These are phyloP conservation scores for Ctenochaetus hawaiiensis DNA, from an alignment of 2,797 vertebrate genomes.

Conservation along the genomic window DNA sequence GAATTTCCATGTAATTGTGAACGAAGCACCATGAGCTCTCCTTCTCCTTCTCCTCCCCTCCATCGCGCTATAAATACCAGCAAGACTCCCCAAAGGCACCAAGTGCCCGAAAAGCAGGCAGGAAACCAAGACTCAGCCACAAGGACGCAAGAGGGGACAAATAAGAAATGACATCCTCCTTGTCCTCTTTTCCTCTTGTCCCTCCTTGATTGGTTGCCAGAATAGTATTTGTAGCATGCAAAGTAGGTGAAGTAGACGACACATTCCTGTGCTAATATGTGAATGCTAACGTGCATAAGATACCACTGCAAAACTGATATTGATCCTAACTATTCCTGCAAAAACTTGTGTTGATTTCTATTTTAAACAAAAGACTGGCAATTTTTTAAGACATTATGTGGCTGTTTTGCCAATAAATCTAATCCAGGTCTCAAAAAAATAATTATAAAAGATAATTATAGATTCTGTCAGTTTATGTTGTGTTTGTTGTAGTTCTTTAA, in stretches of 20 bases:
- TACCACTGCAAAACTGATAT: background rate
- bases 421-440: too few species aligned
- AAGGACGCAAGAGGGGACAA: slow-evolving; percentile 66
- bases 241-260: slow-evolving; percentile 26
- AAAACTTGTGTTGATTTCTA: too few species aligned
- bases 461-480: background rate
- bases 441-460: too few species aligned
- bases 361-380: too few species aligned
- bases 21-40: slow-evolving; percentile 69
- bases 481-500: background rate
- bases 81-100: slow-evolving; percentile 73
- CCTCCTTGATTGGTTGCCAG: slow-evolving; percentile 47
- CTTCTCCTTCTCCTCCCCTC: slow-evolving; percentile 69
- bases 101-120: slow-evolving; percentile 51
- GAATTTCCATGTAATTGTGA: slow-evolving; percentile 87
- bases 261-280: slow-evolving; percentile 15
- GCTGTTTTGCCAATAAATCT: too few species aligned
- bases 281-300: background rate
- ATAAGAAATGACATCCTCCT: slow-evolving; percentile 61
- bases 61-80: slow-evolving; percentile 76
- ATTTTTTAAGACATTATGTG: background rate
- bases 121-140: slow-evolving; percentile 60
- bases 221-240: slow-evolving; percentile 21
- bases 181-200: slow-evolving; percentile 52
- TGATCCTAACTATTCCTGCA: too few species aligned